Conservation (phyloP, 2,797 vertebrate genomes). For the Myiotriccus ornatus region DNA sequence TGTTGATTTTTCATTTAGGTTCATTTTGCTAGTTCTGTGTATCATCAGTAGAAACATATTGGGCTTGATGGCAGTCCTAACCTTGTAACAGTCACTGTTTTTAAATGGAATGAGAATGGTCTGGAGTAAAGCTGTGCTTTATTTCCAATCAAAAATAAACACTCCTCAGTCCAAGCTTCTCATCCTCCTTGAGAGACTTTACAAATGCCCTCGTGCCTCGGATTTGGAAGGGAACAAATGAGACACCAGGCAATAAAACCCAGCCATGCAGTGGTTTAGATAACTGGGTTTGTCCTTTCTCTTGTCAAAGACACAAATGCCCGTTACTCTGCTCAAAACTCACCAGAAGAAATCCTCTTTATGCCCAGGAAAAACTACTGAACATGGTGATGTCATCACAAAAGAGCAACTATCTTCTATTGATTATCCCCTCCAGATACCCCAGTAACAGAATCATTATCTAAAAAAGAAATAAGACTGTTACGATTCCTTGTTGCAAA, state of each 20-base stretch:
- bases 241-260: constrained; percentile 47
- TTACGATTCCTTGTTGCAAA: background rate
- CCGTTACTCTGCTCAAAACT: constrained; percentile 38
- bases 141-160: constrained; percentile 2
- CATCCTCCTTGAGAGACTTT: constrained; percentile 25
- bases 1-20: background rate
- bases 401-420: constrained; percentile 41
- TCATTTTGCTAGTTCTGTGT: background rate
- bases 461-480: background rate
- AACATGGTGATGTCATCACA: constrained; percentile 54
- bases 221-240: constrained; percentile 19
- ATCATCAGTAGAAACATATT: background rate
- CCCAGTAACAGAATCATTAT: background rate
- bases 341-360: constrained; percentile 46
- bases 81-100: background rate
- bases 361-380: constrained; percentile 35
- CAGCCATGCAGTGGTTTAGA: background rate
- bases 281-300: constrained; percentile 57
- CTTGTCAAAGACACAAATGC: constrained; percentile 4
- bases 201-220: constrained; percentile 13
- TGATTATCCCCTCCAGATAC: constrained; percentile 50
- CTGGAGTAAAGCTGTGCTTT: background rate
- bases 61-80: background rate
- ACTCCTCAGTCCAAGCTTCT: constrained; percentile 11
- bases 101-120: background rate